A percentile compares a stretch with the other conserved stretches of the same genome.
Evolutionary conservation across 2,113 vertebrate genomes (phyloP).

Genomic region (Crocuta crocuta): DNA sequence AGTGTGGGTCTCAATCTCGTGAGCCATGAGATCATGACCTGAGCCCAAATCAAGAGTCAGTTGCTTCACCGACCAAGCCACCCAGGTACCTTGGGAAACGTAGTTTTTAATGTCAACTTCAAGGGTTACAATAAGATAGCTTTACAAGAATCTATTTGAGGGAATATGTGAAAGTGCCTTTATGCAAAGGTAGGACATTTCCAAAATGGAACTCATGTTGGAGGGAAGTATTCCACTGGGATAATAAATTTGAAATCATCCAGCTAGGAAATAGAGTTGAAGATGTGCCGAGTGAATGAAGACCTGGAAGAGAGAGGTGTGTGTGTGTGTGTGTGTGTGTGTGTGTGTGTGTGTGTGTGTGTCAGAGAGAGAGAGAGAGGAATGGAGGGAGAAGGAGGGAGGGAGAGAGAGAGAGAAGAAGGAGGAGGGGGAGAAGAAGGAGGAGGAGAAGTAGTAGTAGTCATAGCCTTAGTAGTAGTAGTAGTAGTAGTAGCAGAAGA

Average conservation of each 20-base stretch:
- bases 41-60: too few species aligned
- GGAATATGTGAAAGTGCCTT: background rate
- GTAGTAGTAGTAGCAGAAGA: too few species aligned
- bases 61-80: too few species aligned
- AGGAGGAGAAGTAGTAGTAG: too few species aligned
- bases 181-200: background rate
- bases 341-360: background rate
- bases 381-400: background rate
- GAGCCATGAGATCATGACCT: too few species aligned
- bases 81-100: background rate
- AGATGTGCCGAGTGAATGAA: background rate
- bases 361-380: too few species aligned
- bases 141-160: background rate
- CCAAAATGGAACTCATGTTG: background rate
- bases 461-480: too few species aligned
- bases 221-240: background rate
- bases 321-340: background rate
- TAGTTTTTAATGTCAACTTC: background rate
- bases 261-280: background rate
- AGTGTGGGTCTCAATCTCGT: too few species aligned
- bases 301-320: background rate
- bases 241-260: background rate
- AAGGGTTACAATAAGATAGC: background rate
- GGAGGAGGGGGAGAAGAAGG: too few species aligned
- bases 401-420: background rate